These are phyloP conservation scores for Torymus texanus DNA, from an alignment of 2,888 invertebrate species.

Conservation along the genomic window DNA sequence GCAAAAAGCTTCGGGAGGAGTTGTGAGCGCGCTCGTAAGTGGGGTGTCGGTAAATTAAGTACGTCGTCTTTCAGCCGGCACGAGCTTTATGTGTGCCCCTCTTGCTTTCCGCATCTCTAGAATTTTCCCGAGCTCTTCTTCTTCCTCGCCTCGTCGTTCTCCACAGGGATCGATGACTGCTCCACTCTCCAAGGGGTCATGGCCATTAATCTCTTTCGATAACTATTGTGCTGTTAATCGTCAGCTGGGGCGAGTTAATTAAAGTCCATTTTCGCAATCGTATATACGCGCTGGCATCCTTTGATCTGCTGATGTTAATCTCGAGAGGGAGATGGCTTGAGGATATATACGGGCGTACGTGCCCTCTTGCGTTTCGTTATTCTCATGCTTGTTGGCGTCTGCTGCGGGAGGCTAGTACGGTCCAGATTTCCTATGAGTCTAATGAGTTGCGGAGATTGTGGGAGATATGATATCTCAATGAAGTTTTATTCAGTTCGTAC, in stretches of 20 bases:
- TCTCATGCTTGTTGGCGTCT: neutral
- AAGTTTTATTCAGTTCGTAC: neutral
- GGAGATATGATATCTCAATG: conserved; percentile 10
- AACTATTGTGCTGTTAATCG: conserved; percentile 35
- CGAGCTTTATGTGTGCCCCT: conserved; percentile 10
- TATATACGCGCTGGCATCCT: neutral
- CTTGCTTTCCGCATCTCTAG: too few relatives aligned
- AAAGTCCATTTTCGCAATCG: conserved; percentile 17
- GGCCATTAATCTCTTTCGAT: conserved; percentile 43
- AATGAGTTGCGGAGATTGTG: neutral
- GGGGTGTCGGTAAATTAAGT: conserved; percentile 19
- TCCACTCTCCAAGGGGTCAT: neutral
- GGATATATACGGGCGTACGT: too few relatives aligned
- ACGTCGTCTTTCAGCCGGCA: neutral
- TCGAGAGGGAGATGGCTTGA: too few relatives aligned
- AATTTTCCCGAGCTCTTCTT: neutral
- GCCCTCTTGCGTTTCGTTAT: too few relatives aligned
- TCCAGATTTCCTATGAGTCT: neutral
- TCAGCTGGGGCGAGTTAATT: conserved; percentile 15
- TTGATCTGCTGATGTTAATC: neutral
- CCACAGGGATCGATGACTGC: conserved; percentile 2
- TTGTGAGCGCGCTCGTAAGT: neutral
- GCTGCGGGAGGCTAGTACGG: neutral
- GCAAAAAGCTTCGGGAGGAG: conserved; percentile 18
- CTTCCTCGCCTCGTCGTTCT: neutral